Evolutionary conservation across 2,113 vertebrate genomes (phyloP).

Genomic region (Manacus vitellinus): DNA sequence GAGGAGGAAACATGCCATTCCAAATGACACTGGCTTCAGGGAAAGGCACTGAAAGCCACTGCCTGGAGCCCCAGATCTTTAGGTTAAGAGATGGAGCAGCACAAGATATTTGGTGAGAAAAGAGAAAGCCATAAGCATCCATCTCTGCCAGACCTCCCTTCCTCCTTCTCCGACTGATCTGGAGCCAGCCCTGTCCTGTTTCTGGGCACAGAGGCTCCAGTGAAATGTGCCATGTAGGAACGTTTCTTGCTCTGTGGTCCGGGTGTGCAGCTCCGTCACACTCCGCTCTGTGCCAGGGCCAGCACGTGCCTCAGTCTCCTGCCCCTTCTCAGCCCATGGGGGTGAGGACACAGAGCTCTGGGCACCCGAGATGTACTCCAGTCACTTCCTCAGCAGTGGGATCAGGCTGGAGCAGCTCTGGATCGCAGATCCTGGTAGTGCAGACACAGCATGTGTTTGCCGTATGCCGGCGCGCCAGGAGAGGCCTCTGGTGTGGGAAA

Average conservation of each 20-base stretch:
- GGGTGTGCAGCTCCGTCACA: neutral
- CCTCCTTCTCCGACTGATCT: neutral
- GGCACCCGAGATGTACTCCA: neutral
- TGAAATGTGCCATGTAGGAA: neutral
- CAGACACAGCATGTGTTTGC: slow-evolving; percentile 39
- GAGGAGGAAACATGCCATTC: neutral
- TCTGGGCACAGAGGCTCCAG: neutral
- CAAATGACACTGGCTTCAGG: neutral
- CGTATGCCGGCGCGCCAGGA: neutral
- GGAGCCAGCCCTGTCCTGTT: neutral
- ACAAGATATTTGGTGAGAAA: neutral
- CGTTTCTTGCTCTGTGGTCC: neutral
- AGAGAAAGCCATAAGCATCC: neutral
- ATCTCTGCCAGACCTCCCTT: neutral
- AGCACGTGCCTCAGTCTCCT: neutral
- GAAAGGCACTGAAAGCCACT: neutral
- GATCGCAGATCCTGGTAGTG: slow-evolving; percentile 30
- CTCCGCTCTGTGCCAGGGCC: fast-evolving
- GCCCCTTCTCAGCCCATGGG: neutral
- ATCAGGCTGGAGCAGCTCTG: slow-evolving; percentile 39
- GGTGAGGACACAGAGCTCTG: neutral
- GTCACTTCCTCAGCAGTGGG: neutral
- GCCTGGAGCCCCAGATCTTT: neutral
- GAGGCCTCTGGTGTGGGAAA: slow-evolving; percentile 42
- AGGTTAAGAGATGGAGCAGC: neutral